Base-by-base conservation (phyloP, 1,140 invertebrate species). In the Forficula auricularia region DNA sequence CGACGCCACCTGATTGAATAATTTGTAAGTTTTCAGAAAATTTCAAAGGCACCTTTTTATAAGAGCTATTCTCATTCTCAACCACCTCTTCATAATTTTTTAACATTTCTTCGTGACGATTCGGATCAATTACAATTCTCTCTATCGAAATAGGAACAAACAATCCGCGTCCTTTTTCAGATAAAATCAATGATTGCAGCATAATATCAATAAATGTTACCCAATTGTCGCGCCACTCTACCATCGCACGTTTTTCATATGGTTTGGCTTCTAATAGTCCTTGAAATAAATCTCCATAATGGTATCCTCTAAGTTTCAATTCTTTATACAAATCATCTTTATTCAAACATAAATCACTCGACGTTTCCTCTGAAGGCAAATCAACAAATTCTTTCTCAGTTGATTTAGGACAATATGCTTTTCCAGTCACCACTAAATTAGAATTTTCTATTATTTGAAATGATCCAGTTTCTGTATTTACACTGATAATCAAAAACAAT, bases 201-300 rank as follows among this genome's bases (percentile, higher is more conserved):
- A 76, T 65, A 0, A 70, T 72, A 49, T 75, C 73, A 38, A 76
- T 44, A 52, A 71, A 74, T 2, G 68, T 60, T 9, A 73, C 60
- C 72, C 72, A 75, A 48, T 72, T 68, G 18, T 60, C 64, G 15
- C 56, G 60, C 72, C 72, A 75, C 20, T 52, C 40, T 4, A 65
- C n/a, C n/a, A n/a, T n/a, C n/a, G n/a, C n/a, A n/a, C 42, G 37
- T 54, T 50, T 16, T n/a, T n/a, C n/a, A n/a, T n/a, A n/a, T n/a
- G n/a, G n/a, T n/a, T n/a, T n/a, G n/a, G n/a, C n/a, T n/a, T n/a
- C n/a, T n/a, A n/a, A n/a, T n/a, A n/a, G n/a, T n/a, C n/a, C n/a
- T n/a, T n/a, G n/a, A n/a, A n/a, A n/a, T n/a, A n/a, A n/a, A n/a
- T n/a, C n/a, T n/a, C n/a, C n/a, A n/a, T n/a, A n/a, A n/a, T n/a